Evolutionary conservation across 2,797 vertebrate species (phyloP).

Genomic region (Myotis planiceps): DNA sequence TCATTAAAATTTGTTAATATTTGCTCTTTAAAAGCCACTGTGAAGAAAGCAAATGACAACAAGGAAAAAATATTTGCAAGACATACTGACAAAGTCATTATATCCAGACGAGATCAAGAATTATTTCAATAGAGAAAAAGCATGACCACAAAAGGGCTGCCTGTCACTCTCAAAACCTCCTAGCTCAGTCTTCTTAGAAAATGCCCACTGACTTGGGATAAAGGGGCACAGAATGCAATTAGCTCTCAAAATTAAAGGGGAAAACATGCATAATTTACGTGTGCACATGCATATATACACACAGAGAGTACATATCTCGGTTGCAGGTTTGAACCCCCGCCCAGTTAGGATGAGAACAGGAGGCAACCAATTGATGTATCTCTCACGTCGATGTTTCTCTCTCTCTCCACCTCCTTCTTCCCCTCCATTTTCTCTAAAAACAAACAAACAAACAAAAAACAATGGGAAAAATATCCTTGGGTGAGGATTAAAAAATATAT

Average conservation of each 20-base stretch:
- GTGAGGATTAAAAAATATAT: neutral
- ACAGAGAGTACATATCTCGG: neutral
- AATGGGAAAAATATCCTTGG: no score
- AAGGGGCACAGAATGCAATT: neutral
- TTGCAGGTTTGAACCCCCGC: neutral
- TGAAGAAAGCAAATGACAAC: neutral
- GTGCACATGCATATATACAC: neutral
- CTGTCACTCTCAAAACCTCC: neutral
- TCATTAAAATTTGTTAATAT: neutral
- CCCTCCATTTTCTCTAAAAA: neutral
- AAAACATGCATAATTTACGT: neutral
- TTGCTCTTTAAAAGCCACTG: neutral
- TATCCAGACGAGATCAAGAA: neutral
- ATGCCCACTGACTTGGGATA: neutral
- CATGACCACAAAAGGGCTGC: neutral
- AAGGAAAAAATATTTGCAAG: neutral
- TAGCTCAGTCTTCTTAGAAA: neutral
- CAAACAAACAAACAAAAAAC: neutral
- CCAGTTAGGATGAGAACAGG: neutral
- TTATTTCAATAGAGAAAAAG: neutral
- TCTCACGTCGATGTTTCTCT: neutral
- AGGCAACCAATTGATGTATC: neutral
- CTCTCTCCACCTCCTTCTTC: neutral
- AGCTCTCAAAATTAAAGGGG: neutral
- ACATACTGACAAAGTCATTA: neutral